Conservation (phyloP, 2,888 invertebrate genomes). For the Parapristionchus giblindavisi region DNA sequence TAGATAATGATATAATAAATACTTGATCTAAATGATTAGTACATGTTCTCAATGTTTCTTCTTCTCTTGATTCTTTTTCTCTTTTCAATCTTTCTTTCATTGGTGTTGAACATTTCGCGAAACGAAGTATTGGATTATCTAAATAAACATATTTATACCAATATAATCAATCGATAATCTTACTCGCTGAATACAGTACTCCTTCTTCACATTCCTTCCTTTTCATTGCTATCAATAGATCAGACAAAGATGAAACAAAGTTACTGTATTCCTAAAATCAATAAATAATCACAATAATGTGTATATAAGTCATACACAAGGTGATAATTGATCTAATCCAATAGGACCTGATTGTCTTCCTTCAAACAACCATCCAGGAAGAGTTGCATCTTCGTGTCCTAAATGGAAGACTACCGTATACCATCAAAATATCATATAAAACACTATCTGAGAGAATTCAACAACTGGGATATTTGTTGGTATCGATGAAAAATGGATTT, state of each 20-base stretch:
- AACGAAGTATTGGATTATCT: slow-evolving; percentile 15
- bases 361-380: slow-evolving; percentile 24
- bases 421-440: no score
- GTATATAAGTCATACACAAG: slow-evolving; percentile 8
- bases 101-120: slow-evolving; percentile 28
- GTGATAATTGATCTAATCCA: neutral
- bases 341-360: slow-evolving; percentile 9
- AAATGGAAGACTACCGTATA: neutral
- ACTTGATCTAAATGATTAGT: slow-evolving; percentile 36
- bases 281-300: neutral
- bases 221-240: neutral
- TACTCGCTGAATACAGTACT: slow-evolving; percentile 33
- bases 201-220: slow-evolving; percentile 22
- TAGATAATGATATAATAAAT: neutral
- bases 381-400: slow-evolving; percentile 20
- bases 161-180: slow-evolving; percentile 3
- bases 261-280: slow-evolving; percentile 10
- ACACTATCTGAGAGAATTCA: no score
- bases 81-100: slow-evolving; percentile 28
- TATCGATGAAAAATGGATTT: no score
- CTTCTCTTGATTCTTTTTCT: slow-evolving; percentile 18
- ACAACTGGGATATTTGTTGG: no score
- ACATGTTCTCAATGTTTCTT: slow-evolving; percentile 35
- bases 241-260: neutral
- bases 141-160: neutral